These are phyloP conservation scores for Monarcha castaneiventris DNA, from an alignment of 2,113 vertebrate species.

Conservation along the genomic window DNA sequence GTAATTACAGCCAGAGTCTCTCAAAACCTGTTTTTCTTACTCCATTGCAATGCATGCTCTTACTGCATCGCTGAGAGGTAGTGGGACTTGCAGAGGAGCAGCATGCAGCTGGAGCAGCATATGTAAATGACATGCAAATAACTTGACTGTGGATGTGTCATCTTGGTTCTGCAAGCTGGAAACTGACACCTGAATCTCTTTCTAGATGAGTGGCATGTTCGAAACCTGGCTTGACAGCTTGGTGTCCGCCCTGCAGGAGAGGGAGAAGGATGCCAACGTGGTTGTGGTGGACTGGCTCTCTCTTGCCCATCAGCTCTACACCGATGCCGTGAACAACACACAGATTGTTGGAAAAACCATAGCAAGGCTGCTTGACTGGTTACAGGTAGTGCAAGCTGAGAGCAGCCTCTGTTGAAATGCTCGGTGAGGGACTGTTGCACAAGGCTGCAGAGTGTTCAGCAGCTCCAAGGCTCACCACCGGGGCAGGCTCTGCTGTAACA, in stretches of 20 bases:
- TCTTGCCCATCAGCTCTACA: conserved; percentile 89
- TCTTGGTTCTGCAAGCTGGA: neutral
- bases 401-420: neutral
- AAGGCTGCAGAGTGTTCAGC: rapidly evolving
- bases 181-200: neutral
- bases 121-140: neutral
- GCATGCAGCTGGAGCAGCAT: neutral
- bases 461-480: rapidly evolving
- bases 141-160: neutral
- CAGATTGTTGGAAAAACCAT: conserved; percentile 77
- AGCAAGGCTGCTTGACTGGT: conserved; percentile 85
- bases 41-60: neutral
- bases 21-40: conserved; percentile 47
- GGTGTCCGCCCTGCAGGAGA: conserved; percentile 80
- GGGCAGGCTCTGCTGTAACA: neutral
- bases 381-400: conserved; percentile 76
- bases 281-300: conserved; percentile 90
- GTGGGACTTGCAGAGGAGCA: neutral
- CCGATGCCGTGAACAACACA: conserved; percentile 85
- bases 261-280: conserved; percentile 86
- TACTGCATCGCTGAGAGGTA: neutral
- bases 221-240: conserved; percentile 87
- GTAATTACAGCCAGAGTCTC: neutral
- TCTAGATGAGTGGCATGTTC: conserved; percentile 88
- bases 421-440: neutral